phyloP scores from a whole-genome alignment of 2,113 vertebrate genomes.

The Tiliqua scincoides region DNA sequence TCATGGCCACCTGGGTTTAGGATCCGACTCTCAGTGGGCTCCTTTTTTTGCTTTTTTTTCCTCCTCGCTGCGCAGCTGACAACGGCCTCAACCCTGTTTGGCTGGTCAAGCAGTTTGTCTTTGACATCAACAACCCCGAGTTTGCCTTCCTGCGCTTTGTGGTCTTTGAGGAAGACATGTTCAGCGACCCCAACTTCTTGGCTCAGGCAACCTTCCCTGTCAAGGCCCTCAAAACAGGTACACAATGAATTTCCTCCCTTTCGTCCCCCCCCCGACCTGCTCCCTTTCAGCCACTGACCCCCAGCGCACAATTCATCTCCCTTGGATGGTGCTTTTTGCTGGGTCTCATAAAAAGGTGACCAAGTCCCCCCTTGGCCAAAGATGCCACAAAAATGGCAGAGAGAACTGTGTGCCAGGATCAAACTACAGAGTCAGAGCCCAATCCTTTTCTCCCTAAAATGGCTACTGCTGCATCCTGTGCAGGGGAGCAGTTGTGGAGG shows the following conservation, averaged over 20 bases:
- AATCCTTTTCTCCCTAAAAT: no score
- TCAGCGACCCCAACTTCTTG: slow-evolving; percentile 90
- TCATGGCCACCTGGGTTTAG: background rate
- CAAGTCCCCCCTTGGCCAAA: no score
- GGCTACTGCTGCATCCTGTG: no score
- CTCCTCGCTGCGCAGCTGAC: slow-evolving; percentile 68
- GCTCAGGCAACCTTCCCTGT: slow-evolving; percentile 86
- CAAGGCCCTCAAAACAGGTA: slow-evolving; percentile 85
- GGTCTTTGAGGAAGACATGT: slow-evolving; percentile 90
- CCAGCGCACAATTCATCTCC: background rate
- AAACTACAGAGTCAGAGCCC: no score
- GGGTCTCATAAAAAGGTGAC: no score
- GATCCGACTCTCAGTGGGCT: background rate
- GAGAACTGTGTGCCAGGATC: background rate
- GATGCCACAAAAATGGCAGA: background rate
- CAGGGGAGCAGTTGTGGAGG: no score
- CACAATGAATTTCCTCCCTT: no score
- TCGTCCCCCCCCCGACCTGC: background rate
- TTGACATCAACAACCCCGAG: slow-evolving; percentile 85
- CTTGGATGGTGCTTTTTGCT: background rate
- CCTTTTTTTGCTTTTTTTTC: background rate
- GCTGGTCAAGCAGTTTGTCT: slow-evolving; percentile 86
- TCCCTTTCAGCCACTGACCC: background rate
- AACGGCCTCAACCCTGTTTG: slow-evolving; percentile 87
- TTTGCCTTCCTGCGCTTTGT: slow-evolving; percentile 86